Percentiles rank a stretch among this genome's conserved stretches.
Conservation (phyloP, 2,113 vertebrate genomes). For the Rhinoderma darwinii region DNA sequence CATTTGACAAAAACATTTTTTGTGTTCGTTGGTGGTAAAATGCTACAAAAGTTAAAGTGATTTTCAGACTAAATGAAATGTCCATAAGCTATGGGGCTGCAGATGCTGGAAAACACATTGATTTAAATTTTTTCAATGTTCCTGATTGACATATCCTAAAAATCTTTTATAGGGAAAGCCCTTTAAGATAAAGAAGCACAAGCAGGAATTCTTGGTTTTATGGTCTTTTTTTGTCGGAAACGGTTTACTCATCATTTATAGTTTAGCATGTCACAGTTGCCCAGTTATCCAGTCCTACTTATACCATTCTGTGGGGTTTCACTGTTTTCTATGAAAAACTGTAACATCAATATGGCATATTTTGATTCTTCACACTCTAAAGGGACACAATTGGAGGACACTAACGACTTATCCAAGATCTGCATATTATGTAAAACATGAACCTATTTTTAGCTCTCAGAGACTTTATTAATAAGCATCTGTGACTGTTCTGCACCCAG, state of each 20-base stretch:
- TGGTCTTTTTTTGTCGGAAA: too few species aligned
- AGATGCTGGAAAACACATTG: too few species aligned
- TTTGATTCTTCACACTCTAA: neutral
- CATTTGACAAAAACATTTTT: too few species aligned
- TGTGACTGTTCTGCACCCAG: constrained; percentile 73
- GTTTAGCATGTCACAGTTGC: neutral
- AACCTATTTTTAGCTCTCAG: constrained; percentile 77
- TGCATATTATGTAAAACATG: constrained; percentile 67
- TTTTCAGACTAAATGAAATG: too few species aligned
- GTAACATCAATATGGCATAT: neutral
- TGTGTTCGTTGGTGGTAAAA: too few species aligned
- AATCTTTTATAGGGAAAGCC: too few species aligned
- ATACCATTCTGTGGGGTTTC: neutral
- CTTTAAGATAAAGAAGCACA: too few species aligned
- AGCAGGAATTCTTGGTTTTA: too few species aligned
- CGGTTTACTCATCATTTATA: neutral
- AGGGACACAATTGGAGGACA: neutral
- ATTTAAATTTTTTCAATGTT: too few species aligned
- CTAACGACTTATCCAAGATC: constrained; percentile 57
- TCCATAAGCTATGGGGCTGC: too few species aligned
- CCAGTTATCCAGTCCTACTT: neutral
- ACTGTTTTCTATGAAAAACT: neutral
- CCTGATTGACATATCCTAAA: too few species aligned
- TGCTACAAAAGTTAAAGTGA: too few species aligned
- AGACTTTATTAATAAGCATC: constrained; percentile 60